These are phyloP conservation scores for Anastrepha obliqua DNA, from an alignment of 1,140 invertebrate genomes.

Conservation along the genomic window DNA sequence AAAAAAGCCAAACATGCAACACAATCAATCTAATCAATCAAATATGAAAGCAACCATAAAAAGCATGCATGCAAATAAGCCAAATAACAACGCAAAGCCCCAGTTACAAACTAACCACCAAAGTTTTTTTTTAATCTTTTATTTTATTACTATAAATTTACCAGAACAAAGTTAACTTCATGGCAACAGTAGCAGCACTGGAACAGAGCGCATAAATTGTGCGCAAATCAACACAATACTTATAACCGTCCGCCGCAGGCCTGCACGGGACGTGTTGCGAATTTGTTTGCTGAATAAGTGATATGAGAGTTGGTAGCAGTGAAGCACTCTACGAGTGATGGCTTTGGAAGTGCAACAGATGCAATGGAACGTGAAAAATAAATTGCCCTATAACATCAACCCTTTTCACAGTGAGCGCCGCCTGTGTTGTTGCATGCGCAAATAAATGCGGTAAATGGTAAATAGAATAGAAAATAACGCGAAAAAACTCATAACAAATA, in stretches of 20 bases:
- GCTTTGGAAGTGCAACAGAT: conserved; percentile 28
- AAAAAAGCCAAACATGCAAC: conserved; percentile 15
- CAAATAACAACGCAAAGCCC: background rate
- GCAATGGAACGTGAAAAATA: conserved; percentile 40
- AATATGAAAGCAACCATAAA: conserved; percentile 1
- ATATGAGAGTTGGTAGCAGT: background rate
- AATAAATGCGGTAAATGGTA: too few relatives aligned
- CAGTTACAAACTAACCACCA: background rate
- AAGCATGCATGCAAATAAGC: background rate
- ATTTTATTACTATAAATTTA: background rate
- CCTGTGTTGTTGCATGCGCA: background rate
- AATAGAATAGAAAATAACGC: background rate
- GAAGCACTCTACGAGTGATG: background rate
- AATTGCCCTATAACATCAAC: conserved; percentile 40
- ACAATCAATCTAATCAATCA: conserved; percentile 50
- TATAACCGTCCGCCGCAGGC: background rate
- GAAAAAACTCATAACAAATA: background rate
- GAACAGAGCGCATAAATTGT: background rate
- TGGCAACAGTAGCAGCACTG: conserved; percentile 1
- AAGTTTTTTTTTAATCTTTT: background rate
- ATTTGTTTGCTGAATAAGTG: background rate
- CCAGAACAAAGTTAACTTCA: background rate
- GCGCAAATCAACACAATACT: background rate
- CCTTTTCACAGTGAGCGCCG: background rate
- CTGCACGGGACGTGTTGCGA: background rate